Evolutionary conservation across 37 sponge, comb jelly and placozoan species (phyloP).

Genomic region (Ianthella basta): DNA sequence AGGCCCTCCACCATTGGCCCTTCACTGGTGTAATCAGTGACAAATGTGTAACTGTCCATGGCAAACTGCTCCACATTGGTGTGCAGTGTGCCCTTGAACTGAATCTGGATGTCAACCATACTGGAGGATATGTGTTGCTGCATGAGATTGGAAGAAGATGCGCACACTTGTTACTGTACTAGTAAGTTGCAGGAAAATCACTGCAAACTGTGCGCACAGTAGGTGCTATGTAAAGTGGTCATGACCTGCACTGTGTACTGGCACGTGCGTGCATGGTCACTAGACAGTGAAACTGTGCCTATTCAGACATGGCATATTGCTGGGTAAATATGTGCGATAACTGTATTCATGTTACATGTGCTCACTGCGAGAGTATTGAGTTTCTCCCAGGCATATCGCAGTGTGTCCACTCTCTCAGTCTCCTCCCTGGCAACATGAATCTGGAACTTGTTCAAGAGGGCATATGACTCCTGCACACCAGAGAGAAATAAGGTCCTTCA

Average conservation of each 20-base stretch:
- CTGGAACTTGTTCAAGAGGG: conserved; percentile 78
- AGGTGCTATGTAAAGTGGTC: too few relatives aligned
- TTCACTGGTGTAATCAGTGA: conserved; percentile 68
- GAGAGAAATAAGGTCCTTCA: neutral
- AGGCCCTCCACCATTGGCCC: conserved; percentile 84
- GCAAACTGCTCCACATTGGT: conserved; percentile 74
- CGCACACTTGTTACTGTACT: too few relatives aligned
- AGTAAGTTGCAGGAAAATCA: too few relatives aligned
- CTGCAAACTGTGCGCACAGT: too few relatives aligned
- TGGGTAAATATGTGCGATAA: too few relatives aligned
- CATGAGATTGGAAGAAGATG: too few relatives aligned
- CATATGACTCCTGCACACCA: conserved; percentile 85
- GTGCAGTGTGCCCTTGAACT: conserved; percentile 79
- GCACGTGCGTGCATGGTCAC: too few relatives aligned
- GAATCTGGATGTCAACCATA: conserved; percentile 83
- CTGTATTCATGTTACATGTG: neutral
- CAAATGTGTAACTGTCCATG: conserved; percentile 64
- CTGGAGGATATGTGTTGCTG: too few relatives aligned
- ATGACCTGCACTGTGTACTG: too few relatives aligned
- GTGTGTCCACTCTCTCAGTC: conserved; percentile 92
- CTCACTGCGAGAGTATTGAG: conserved; percentile 63
- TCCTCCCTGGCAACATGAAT: conserved; percentile 89
- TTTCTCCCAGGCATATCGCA: conserved; percentile 93
- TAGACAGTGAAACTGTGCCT: too few relatives aligned
- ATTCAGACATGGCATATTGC: too few relatives aligned